Conservation (phyloP, 2,888 invertebrate genomes). For the Callyntrura guangdongensis region DNA sequence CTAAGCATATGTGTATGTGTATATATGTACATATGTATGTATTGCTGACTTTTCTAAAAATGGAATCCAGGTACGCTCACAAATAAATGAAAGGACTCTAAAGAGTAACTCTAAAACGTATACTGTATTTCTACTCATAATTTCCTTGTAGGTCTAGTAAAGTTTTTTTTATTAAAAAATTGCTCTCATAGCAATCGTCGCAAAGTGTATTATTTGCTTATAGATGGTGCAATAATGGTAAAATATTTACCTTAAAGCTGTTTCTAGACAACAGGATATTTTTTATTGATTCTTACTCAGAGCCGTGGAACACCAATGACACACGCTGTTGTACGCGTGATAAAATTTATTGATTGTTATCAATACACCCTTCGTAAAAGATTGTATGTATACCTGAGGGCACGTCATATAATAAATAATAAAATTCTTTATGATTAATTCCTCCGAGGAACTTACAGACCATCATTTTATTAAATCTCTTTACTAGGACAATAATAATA, state of each 20-base stretch:
- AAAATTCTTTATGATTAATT: conserved; percentile 25
- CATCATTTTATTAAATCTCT: conserved; percentile 18
- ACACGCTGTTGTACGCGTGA: conserved; percentile 72
- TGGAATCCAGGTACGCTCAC: too few relatives aligned
- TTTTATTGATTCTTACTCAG: too few relatives aligned
- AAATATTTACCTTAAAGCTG: too few relatives aligned
- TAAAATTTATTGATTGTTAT: conserved; percentile 77
- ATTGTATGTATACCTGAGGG: background rate
- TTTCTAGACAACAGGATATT: too few relatives aligned
- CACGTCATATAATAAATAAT: conserved; percentile 34
- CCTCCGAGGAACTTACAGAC: background rate
- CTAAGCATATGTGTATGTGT: background rate
- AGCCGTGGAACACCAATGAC: conserved; percentile 38
- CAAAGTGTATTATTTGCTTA: too few relatives aligned
- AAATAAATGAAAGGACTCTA: too few relatives aligned
- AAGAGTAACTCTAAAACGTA: too few relatives aligned
- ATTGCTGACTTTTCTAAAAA: background rate
- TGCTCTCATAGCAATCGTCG: too few relatives aligned
- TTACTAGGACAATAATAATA: background rate
- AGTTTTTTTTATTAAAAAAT: too few relatives aligned
- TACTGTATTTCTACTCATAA: too few relatives aligned
- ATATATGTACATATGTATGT: background rate
- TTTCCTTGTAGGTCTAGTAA: too few relatives aligned
- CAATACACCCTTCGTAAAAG: conserved; percentile 7
- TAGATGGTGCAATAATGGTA: too few relatives aligned